Base-by-base conservation (phyloP, 2,888 invertebrate species). In the Drosophila tanythrix region DNA sequence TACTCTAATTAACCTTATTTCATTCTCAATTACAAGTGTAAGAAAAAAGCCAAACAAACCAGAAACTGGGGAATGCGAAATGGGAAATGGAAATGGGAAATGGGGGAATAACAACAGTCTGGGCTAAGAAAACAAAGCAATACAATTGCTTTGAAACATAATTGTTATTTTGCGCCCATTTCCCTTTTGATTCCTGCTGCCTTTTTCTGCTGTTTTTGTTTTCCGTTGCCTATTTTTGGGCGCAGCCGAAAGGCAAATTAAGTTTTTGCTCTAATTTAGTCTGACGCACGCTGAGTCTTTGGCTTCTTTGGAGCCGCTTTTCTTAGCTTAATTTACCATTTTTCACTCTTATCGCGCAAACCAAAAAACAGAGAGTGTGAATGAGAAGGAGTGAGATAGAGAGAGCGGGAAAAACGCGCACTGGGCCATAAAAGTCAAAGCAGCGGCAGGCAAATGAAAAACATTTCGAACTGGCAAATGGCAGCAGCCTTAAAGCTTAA, bases 111-210 rank as follows among this genome's bases (percentile, higher is more conserved):
- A 55, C n/a, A 64, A 46, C 46, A 29, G 50, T 33, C 48, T 57
- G 48, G 53, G 48, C 48, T 51, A 62, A 83, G 68, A 80, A 72
- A 81, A 74, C 79, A 83, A 84, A 81, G 76, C 84, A 82, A 81
- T 84, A 90, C 91, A 89, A 89, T 89, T 91, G 81, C 91, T 83
- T 90, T 85, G 81, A 85, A 90, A 85, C 85, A 83, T 89, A 91
- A 91, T 91, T 90, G 91, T 90, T 91, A 89, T 90, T 90, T 82
- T 90, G 81, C 76, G 83, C 86, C 74, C 74, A 73, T 85, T 87
- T 76, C 77, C 72, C 74, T 88, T 85, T 86, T 85, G 83, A 88
- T 79, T 89, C 70, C 76, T 76, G 35, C 55, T 61, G 63, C 36
- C 29, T 57, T 59, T 67, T 69, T 56, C 51, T 57, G 15, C 50